Base-by-base conservation (phyloP, 2,888 invertebrate genomes). In the Frankliniella fusca region DNA sequence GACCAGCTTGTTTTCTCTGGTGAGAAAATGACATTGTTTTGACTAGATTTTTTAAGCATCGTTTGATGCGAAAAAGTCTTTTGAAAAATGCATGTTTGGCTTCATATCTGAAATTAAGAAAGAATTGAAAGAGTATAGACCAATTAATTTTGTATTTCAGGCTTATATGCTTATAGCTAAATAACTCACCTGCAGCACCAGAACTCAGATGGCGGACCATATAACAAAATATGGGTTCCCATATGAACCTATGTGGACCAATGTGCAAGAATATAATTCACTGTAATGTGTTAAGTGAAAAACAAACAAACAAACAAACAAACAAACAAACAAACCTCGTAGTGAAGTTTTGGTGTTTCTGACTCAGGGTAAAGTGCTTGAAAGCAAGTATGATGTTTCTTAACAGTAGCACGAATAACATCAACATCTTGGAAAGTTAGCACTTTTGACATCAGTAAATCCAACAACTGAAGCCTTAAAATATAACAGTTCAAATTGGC, bases 171-270 rank as follows among this genome's bases (percentile, higher is more conserved):
- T n/a, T 20, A 10, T n/a, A 65, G 15, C 18, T 2, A n/a, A 11
- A 54, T 65, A n/a, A n/a, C n/a, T n/a, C n/a, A n/a, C 65, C 65
- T 65, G n/a, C 18, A 65, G n/a, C 65, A 65, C 65, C 65, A 65
- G 65, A n/a, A n/a, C 18, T 65, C n/a, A 10, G 20, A 9, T 10
- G n/a, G 20, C 9, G 65, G 65, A 15, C 65, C 65, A 65, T 20
- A 65, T 1, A 65, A n/a, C 1, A 65, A n/a, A 12, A 65, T 65
- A n/a, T 65, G 65, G n/a, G n/a, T n/a, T n/a, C n/a, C n/a, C n/a
- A n/a, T n/a, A n/a, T n/a, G n/a, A n/a, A n/a, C n/a, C n/a, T n/a
- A n/a, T n/a, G n/a, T n/a, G n/a, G n/a, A n/a, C n/a, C n/a, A n/a
- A n/a, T n/a, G n/a, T n/a, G n/a, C n/a, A n/a, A n/a, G n/a, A n/a